phyloP scores from a whole-genome alignment of 1,140 invertebrate genomes.

The Cotesia glomerata region DNA sequence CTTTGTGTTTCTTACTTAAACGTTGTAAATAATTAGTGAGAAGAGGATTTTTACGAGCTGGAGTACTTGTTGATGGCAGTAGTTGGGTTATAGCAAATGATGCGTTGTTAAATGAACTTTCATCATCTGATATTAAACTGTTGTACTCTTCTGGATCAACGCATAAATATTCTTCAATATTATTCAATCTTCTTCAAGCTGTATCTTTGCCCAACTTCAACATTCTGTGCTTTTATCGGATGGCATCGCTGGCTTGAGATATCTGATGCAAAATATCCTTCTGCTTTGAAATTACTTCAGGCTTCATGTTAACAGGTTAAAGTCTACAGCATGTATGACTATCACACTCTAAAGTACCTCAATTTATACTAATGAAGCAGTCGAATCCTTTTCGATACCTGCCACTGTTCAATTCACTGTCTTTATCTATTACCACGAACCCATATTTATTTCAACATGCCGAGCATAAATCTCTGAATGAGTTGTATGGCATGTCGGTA shows the following conservation, averaged over 20 bases:
- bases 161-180: no score
- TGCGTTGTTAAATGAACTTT: no score
- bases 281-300: slow-evolving; percentile 1
- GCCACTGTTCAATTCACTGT: slow-evolving; percentile 8
- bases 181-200: neutral
- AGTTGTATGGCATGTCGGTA: neutral
- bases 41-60: no score
- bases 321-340: neutral
- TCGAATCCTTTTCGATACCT: slow-evolving; percentile 22
- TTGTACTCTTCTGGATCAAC: no score
- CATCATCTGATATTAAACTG: no score
- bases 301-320: neutral
- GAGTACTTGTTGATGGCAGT: no score
- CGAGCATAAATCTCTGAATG: no score
- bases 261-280: slow-evolving; percentile 23
- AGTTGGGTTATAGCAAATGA: no score
- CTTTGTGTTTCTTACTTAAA: no score
- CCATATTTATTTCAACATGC: neutral
- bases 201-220: slow-evolving; percentile 17
- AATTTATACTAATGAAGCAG: slow-evolving; percentile 6
- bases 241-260: slow-evolving; percentile 30
- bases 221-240: slow-evolving; percentile 31
- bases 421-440: slow-evolving; percentile 6
- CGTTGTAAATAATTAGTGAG: no score
- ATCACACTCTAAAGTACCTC: neutral